Conservation (phyloP, 2,888 invertebrate species). For the Labia minor region DNA sequence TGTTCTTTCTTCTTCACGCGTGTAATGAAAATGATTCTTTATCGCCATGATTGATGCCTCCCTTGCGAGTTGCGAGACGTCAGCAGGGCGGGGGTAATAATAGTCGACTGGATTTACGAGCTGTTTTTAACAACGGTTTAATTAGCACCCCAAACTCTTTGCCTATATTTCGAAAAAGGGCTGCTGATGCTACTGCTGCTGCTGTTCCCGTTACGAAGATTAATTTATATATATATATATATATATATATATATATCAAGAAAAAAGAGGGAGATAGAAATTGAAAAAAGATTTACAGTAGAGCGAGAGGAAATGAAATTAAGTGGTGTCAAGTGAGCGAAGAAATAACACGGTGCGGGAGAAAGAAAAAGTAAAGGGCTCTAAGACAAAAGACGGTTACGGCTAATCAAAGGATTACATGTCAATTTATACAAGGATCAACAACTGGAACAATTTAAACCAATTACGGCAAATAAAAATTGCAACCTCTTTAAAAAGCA, state of each 20-base stretch:
- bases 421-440: too few relatives aligned
- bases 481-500: too few relatives aligned
- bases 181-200: background rate
- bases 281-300: constrained; percentile 2
- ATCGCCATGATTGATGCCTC: constrained; percentile 13
- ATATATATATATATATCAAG: too few relatives aligned
- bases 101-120: constrained; percentile 8
- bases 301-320: constrained; percentile 4
- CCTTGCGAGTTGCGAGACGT: background rate
- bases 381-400: background rate
- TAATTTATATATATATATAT: background rate
- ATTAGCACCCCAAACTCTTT: constrained; percentile 1
- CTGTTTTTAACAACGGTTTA: constrained; percentile 13
- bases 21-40: background rate
- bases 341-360: background rate
- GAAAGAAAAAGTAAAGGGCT: background rate
- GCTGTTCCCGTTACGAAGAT: background rate
- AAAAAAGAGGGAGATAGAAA: background rate
- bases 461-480: too few relatives aligned
- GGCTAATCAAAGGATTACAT: background rate
- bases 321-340: background rate
- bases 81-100: constrained; percentile 1
- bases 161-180: background rate
- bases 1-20: background rate
- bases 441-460: too few relatives aligned